These are phyloP conservation scores for Upupa epops DNA, from an alignment of 2,113 vertebrate genomes.

Conservation along the genomic window DNA sequence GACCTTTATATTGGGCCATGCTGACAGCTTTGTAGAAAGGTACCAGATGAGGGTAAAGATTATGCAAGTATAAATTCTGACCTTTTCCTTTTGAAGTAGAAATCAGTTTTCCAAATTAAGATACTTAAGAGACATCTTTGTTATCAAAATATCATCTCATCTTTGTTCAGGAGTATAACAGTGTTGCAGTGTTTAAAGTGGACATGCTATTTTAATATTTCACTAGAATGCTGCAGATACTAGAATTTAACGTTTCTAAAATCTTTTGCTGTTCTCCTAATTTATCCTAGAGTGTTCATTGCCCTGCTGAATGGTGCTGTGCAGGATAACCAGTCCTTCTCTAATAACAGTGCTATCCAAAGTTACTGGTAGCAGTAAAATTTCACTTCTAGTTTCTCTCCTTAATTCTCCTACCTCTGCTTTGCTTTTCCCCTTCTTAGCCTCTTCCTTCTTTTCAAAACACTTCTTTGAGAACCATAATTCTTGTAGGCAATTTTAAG, in stretches of 20 bases:
- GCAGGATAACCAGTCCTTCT: slow-evolving; percentile 36
- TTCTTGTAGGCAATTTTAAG: slow-evolving; percentile 40
- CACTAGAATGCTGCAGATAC: neutral
- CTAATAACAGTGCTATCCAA: slow-evolving; percentile 10
- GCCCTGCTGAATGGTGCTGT: slow-evolving; percentile 25
- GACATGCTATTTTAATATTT: neutral
- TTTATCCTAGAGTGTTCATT: slow-evolving; percentile 42
- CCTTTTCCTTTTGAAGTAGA: slow-evolving; percentile 57
- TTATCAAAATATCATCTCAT: neutral
- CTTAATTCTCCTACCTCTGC: slow-evolving; percentile 41
- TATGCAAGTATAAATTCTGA: slow-evolving; percentile 32
- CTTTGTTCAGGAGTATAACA: neutral
- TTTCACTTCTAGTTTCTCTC: slow-evolving; percentile 1
- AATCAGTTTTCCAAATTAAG: slow-evolving; percentile 30
- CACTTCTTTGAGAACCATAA: slow-evolving; percentile 34
- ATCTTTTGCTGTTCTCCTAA: slow-evolving; percentile 18
- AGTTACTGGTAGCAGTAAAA: slow-evolving; percentile 31
- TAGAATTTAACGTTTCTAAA: slow-evolving; percentile 50
- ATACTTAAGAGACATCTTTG: neutral
- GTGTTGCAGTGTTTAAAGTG: slow-evolving; percentile 5
- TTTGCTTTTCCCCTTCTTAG: slow-evolving; percentile 61
- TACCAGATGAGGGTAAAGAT: neutral
- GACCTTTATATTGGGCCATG: neutral
- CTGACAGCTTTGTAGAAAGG: neutral
- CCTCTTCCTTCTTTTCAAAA: slow-evolving; percentile 20